Conservation (phyloP, 2,888 invertebrate species). For the Noctua comes region DNA sequence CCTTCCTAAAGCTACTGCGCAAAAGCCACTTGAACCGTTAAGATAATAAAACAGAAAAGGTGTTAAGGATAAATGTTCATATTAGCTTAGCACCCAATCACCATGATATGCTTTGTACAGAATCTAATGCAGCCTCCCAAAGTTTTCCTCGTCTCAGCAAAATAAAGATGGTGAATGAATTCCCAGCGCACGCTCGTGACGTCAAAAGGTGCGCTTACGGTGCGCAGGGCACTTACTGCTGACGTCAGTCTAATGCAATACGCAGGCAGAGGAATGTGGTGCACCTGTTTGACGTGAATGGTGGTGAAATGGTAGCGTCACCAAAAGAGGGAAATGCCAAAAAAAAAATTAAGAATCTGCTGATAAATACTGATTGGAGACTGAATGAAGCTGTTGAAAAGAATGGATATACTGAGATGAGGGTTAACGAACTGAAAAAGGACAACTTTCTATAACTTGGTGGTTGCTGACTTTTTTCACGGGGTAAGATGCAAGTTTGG, state of each 20-base stretch:
- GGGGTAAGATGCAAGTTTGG: not conserved
- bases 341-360: not conserved
- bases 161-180: conserved; percentile 21
- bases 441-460: not conserved
- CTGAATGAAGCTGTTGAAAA: not conserved
- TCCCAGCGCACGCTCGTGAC: conserved; percentile 27
- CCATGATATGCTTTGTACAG: not conserved
- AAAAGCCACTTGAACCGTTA: conserved; percentile 4
- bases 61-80: conserved; percentile 35
- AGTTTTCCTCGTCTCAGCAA: conserved; percentile 34
- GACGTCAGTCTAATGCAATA: conserved; percentile 25
- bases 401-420: not conserved
- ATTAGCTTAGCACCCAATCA: conserved; percentile 3
- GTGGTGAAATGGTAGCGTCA: not conserved
- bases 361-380: not conserved
- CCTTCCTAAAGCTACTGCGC: not conserved
- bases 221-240: conserved; percentile 6
- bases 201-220: conserved; percentile 20
- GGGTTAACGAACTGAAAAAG: not conserved
- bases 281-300: conserved; percentile 15
- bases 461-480: not conserved
- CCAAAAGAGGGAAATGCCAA: not conserved
- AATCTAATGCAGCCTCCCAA: not conserved
- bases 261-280: conserved; percentile 10
- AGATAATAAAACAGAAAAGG: conserved; percentile 1